Evolutionary conservation across 2,113 vertebrate genomes (phyloP), one percentile per base, ranked within the genome.

Genomic region (Onychostoma macrolepis): DNA sequence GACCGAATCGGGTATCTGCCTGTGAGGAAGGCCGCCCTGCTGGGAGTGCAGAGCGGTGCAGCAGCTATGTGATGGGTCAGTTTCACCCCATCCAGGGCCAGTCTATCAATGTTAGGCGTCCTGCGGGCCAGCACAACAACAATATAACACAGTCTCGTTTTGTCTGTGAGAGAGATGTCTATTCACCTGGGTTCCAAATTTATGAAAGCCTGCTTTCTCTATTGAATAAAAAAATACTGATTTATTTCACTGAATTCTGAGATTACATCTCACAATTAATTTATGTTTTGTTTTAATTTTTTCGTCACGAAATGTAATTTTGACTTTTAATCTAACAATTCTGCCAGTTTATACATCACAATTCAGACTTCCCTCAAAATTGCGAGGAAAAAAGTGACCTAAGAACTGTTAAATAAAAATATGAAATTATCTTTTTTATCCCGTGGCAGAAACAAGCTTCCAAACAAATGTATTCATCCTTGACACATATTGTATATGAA

Each of bases 51-150:
- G 30, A 98, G 94, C 17, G 95, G 95, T 0, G 97, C 93, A 0
- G 97, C 97, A 0, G 96, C 97, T 61, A 98, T 93, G 90, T 98
- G 97, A 11, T 98, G 97, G 1, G 95, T 98, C 88, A 99, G 92
- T 58, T 91, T 96, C 85, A 95, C 95, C 2, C 97, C 97, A 43
- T 91, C 95, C 9, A 74, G 41, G 1, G 97, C 95, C 89, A 99
- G 36, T 11, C 75, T 93, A 92, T 98, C 96, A 24, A 97, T 96
- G 84, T 96, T 95, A 67, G 95, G 96, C 0, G 97, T 99, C 91
- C 97, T 99, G 89, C 67, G 89, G 33, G 41, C 28, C 84, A 90
- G 88, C 0, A 85, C 79, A 30, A 83, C 67, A 28, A 28, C 58
- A 87, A 63, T 43, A 79, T 30, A 89, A 81, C 74, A 78, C 72